Evolutionary conservation across 1,140 invertebrate genomes (phyloP), one percentile per base, ranked within the genome.

Genomic region (Aleiodes sp.): DNA sequence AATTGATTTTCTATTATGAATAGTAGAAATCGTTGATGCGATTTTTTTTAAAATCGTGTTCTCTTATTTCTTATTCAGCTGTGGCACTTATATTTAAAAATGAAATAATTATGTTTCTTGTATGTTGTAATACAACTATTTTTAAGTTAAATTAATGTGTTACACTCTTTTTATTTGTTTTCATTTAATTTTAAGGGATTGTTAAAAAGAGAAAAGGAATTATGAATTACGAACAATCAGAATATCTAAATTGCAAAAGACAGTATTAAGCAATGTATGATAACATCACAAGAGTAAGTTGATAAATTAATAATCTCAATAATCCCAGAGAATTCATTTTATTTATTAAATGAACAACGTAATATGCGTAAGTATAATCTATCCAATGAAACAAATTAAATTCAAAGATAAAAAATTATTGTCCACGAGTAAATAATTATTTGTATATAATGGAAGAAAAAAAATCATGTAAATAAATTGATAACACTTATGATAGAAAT

Each of bases 61-160:
- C 12, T 24, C 8, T 52, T 21, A 16, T 52, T 52, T 52, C 21
- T 52, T 52, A 52, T 8, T 26, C 26, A 52, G 46, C 10, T 60
- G 4, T 62, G 19, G 10, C 2, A 37, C 33, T 12, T 35, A 62
- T 14, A 8, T 4, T 43, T 9, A 19, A 3, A n/a, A 61, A 16
- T 12, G 3, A 62, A 14, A 35, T 57, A 21, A 57, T 52, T 6
- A 37, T 14, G 12, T 21, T 62, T 62, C 29, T 37, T 62, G 60
- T 62, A 62, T 39, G 19, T 62, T 62, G 33, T 62, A 62, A 62
- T 62, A 62, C 31, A 62, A 39, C 35, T 19, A 33, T 21, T 62
- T 39, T 35, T 62, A 39, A 24, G 29, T 37, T 39, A 2, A 24
- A 10, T 8, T 12, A 35, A 14, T 35, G 33, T n/a, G 60, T 35